A percentile compares a stretch with the other conserved stretches of the same genome.
Evolutionary conservation across 2,888 invertebrate species (phyloP).

Genomic region (Papilio protenor): DNA sequence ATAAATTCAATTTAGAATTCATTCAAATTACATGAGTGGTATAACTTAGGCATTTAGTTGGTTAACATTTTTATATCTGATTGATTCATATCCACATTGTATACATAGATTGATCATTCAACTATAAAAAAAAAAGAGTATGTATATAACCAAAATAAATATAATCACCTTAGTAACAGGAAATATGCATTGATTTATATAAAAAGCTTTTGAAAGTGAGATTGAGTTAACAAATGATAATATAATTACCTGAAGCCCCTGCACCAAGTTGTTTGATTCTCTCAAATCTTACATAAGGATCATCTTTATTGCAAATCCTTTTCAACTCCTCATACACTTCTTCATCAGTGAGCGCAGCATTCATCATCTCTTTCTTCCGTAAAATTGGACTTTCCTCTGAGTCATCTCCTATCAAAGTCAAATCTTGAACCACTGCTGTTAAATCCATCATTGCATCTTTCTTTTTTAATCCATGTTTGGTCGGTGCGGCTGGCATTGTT

Average conservation of each 20-base stretch:
- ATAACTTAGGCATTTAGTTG: too few relatives aligned
- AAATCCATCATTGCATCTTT: slow-evolving; percentile 72
- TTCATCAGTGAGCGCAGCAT: slow-evolving; percentile 86
- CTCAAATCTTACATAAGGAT: slow-evolving; percentile 92
- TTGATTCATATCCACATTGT: neutral
- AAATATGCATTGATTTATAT: neutral
- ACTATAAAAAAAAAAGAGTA: too few relatives aligned
- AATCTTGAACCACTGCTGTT: slow-evolving; percentile 72
- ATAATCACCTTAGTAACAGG: neutral
- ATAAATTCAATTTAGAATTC: neutral
- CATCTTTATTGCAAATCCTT: slow-evolving; percentile 91
- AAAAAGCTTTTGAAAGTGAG: neutral
- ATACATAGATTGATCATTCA: too few relatives aligned
- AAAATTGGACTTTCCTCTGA: slow-evolving; percentile 84
- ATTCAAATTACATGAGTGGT: too few relatives aligned
- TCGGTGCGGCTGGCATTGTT: slow-evolving; percentile 84
- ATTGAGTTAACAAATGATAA: neutral
- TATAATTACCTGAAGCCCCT: slow-evolving; percentile 89
- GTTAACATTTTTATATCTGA: neutral
- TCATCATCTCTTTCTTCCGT: slow-evolving; percentile 84
- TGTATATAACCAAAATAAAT: too few relatives aligned
- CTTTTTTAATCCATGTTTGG: slow-evolving; percentile 72
- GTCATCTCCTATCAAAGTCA: slow-evolving; percentile 74
- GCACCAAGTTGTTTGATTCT: slow-evolving; percentile 94
- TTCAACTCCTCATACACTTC: slow-evolving; percentile 91